These are phyloP conservation scores for Nannoperca obscura DNA, from an alignment of 2,797 vertebrate species.

Conservation along the genomic window DNA sequence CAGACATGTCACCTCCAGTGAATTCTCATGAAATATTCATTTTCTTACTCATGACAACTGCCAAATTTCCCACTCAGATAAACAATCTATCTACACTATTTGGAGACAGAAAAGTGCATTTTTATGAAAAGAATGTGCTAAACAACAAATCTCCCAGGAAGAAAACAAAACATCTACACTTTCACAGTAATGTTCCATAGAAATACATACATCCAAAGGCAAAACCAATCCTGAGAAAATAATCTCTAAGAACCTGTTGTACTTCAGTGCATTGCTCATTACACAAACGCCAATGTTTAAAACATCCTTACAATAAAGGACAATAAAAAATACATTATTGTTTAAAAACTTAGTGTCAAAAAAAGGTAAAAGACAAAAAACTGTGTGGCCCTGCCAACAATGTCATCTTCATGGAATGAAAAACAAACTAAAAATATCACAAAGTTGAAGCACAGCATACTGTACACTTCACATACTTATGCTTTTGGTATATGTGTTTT, in stretches of 20 bases:
- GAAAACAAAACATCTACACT: slow-evolving; percentile 55
- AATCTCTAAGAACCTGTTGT: slow-evolving; percentile 74
- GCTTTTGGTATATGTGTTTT: slow-evolving; percentile 72
- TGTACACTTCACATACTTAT: slow-evolving; percentile 41
- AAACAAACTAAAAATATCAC: slow-evolving; percentile 52
- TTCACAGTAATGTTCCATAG: slow-evolving; percentile 78
- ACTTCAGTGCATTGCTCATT: slow-evolving; percentile 61
- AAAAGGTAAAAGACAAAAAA: slow-evolving; percentile 54
- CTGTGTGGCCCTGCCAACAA: slow-evolving; percentile 76
- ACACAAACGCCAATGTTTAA: slow-evolving; percentile 71
- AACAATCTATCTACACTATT: slow-evolving; percentile 53
- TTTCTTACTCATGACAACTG: slow-evolving; percentile 37
- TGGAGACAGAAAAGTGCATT: slow-evolving; percentile 77
- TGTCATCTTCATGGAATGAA: slow-evolving; percentile 50
- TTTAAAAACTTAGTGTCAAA: slow-evolving; percentile 48
- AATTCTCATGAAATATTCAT: slow-evolving; percentile 26
- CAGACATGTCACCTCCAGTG: slow-evolving; percentile 19
- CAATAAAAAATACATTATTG: slow-evolving; percentile 51
- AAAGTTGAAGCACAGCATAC: slow-evolving; percentile 47
- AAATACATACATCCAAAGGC: slow-evolving; percentile 63
- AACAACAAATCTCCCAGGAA: slow-evolving; percentile 46
- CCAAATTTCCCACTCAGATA: slow-evolving; percentile 26
- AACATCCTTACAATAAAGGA: slow-evolving; percentile 63
- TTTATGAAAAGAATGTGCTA: slow-evolving; percentile 57
- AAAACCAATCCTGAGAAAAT: slow-evolving; percentile 81